These are phyloP conservation scores for Neodiprion lecontei DNA, from an alignment of 1,140 invertebrate species.

Conservation along the genomic window DNA sequence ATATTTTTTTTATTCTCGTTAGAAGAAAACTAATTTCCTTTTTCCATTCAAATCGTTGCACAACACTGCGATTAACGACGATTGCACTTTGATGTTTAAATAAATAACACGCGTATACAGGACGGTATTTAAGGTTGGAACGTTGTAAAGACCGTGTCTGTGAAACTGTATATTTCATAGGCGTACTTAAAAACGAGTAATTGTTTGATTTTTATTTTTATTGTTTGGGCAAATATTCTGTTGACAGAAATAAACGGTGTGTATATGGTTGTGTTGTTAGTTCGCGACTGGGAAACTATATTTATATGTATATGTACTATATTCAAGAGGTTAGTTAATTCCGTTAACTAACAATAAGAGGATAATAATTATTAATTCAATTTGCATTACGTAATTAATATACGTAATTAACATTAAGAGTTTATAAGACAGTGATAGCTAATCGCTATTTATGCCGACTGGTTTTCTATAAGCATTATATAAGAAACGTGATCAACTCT, in stretches of 20 bases:
- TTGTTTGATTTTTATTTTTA: slow-evolving; percentile 20
- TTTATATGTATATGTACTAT: not conserved
- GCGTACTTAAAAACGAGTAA: slow-evolving; percentile 25
- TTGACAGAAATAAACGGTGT: slow-evolving; percentile 3
- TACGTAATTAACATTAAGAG: not conserved
- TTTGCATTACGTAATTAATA: no score
- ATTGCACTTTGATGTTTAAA: not conserved
- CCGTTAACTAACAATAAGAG: no score
- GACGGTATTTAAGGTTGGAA: not conserved
- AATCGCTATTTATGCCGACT: not conserved
- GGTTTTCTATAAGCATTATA: not conserved
- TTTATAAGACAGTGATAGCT: not conserved
- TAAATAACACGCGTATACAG: slow-evolving; percentile 23
- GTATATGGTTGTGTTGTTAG: not conserved
- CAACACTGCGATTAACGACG: no score
- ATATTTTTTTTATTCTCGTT: not conserved
- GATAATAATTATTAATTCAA: not conserved
- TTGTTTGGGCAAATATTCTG: slow-evolving; percentile 15
- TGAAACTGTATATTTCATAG: not conserved
- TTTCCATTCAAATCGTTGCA: no score
- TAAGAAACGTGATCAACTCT: not conserved
- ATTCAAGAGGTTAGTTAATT: not conserved
- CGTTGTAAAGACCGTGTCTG: no score
- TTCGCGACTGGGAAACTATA: slow-evolving; percentile 1
- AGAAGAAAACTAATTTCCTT: not conserved